These are phyloP conservation scores for Lamellibrachia satsuma DNA, from an alignment of 2,888 invertebrate species.

Conservation along the genomic window DNA sequence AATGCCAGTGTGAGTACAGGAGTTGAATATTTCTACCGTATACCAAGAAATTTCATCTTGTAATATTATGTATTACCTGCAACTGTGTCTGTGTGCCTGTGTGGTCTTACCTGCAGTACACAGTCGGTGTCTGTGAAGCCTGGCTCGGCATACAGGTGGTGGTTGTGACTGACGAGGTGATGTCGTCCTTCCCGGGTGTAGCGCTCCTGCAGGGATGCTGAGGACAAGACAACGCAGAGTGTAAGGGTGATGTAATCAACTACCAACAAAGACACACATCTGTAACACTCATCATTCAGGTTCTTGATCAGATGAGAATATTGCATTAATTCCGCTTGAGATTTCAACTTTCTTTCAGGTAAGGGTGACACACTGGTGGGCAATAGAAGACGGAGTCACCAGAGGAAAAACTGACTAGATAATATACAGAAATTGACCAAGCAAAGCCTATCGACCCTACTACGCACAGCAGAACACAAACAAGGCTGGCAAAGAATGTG, in stretches of 20 bases:
- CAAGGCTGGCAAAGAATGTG: too few relatives aligned
- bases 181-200: conserved; percentile 57
- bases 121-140: conserved; percentile 43
- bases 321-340: not conserved
- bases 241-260: not conserved
- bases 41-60: not conserved
- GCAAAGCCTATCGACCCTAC: too few relatives aligned
- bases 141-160: conserved; percentile 61
- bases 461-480: too few relatives aligned
- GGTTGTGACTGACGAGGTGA: conserved; percentile 57
- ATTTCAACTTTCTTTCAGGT: not conserved
- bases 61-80: not conserved
- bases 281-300: not conserved
- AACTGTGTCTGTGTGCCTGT: not conserved
- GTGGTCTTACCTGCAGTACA: conserved; percentile 55
- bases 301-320: not conserved
- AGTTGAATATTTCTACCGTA: not conserved
- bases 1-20: not conserved
- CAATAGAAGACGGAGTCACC: too few relatives aligned
- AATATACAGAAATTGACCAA: too few relatives aligned
- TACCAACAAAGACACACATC: not conserved
- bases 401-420: too few relatives aligned
- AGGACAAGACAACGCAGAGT: conserved; percentile 25
- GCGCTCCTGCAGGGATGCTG: conserved; percentile 59
- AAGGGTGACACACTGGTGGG: too few relatives aligned